Conservation (phyloP, 2,888 invertebrate species). For the Tinea pellionella region DNA sequence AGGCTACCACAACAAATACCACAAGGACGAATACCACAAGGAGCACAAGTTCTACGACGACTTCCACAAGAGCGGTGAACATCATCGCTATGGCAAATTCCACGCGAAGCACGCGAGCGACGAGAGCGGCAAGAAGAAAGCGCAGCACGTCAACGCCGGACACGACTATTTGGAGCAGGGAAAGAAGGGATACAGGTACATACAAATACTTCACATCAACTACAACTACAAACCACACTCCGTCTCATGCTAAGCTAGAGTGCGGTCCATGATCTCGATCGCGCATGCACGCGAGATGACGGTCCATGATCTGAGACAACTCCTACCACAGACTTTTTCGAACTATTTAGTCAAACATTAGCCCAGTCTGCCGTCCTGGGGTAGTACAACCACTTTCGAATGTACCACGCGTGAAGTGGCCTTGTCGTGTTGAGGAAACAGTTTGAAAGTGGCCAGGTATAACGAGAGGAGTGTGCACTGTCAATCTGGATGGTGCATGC, state of each 20-base stretch:
- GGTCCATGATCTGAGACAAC: too few species aligned
- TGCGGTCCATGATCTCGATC: too few species aligned
- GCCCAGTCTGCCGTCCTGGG: too few species aligned
- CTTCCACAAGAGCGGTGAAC: slow-evolving; percentile 77
- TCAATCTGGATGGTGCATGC: too few species aligned
- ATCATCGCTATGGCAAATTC: slow-evolving; percentile 75
- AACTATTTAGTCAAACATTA: too few species aligned
- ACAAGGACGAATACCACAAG: slow-evolving; percentile 82
- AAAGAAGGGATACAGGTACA: slow-evolving; percentile 72
- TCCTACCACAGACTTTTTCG: too few species aligned
- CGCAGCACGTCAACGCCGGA: slow-evolving; percentile 71
- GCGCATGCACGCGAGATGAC: too few species aligned
- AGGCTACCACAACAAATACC: slow-evolving; percentile 82
- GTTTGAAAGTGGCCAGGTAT: too few species aligned
- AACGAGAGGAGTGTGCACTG: too few species aligned
- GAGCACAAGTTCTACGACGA: slow-evolving; percentile 84
- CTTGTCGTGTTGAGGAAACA: too few species aligned
- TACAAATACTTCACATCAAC: slow-evolving; percentile 7
- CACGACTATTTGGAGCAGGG: slow-evolving; percentile 72
- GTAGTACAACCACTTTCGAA: too few species aligned
- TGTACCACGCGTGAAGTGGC: too few species aligned
- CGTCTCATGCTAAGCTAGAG: neutral
- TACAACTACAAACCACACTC: neutral
- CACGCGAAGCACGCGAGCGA: slow-evolving; percentile 74
- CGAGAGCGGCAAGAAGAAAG: slow-evolving; percentile 75